Base-by-base conservation (phyloP, 37 sponge, comb jelly and placozoan genomes). In the Dysidea cf. avara region DNA sequence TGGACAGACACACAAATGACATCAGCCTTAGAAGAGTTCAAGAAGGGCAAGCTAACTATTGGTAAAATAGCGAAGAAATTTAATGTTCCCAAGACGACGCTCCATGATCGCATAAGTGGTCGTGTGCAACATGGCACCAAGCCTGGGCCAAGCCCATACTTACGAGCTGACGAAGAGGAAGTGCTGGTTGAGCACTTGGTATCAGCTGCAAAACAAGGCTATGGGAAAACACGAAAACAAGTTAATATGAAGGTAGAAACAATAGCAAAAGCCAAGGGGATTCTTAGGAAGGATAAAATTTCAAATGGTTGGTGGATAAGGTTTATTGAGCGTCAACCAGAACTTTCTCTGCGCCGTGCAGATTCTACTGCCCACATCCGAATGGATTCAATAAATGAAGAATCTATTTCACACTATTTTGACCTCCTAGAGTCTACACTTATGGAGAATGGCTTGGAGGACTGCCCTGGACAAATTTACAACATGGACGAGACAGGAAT, bases 61-160 rank as follows among this genome's bases (percentile, higher is more conserved):
- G n/a, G 2, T 2, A 32, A 37, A 22, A 60, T 60, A 11, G 74
- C 74, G 3, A 7, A 4, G 17, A 43, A 58, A 28, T 34, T 17
- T 26, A 39, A 37, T 22, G 74, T 72, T 13, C 74, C 74, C 21
- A 70, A 39, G 71, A 70, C 38, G 28, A 64, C 38, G 21, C 39
- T 64, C 21, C 34, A 64, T 11, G 66, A 64, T 20, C 18, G 66
- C 16, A 26, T 64, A 64, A 14, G 22, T 14, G 68, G 50, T 24
- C 7, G 18, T 14, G 68, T 67, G 36, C 3, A 34, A 28, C 64
- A 63, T 20, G 64, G 64, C 5, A 63, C 64, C 13, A 63, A 63
- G 64, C 64, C 68, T 46, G 68, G 68, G 13, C 68, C 68, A 21
- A 5, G 12, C 17, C 24, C 47, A 67, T 67, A 67, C 68, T 39